These are phyloP conservation scores for Amblyornis subalaris DNA, from an alignment of 2,113 vertebrate species.

Conservation along the genomic window DNA sequence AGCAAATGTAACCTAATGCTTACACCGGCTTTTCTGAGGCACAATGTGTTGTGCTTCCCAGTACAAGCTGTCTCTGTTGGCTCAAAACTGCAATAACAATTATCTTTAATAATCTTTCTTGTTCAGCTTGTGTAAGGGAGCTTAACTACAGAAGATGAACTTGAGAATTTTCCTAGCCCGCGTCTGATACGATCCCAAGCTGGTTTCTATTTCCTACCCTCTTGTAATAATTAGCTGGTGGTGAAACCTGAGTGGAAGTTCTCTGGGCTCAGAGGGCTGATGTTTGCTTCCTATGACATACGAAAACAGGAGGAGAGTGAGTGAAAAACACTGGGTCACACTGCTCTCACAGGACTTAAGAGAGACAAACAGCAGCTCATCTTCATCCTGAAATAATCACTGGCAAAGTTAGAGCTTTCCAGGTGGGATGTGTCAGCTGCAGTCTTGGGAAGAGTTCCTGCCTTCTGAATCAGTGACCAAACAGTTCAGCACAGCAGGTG, in stretches of 20 bases:
- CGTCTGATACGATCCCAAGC: not conserved
- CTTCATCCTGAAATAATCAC: not conserved
- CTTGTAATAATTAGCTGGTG: not conserved
- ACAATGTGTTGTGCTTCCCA: not conserved
- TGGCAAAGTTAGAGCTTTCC: not conserved
- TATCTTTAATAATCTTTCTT: conserved; percentile 42
- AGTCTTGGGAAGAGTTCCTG: not conserved
- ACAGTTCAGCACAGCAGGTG: not conserved
- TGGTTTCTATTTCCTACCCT: not conserved
- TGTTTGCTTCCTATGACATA: not conserved
- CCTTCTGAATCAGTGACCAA: not conserved
- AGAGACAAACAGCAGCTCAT: not conserved
- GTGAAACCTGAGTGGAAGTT: conserved; percentile 35
- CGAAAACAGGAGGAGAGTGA: not conserved
- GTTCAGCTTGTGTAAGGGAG: not conserved
- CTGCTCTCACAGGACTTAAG: not conserved
- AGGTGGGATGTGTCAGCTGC: not conserved
- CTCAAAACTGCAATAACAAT: conserved; percentile 31
- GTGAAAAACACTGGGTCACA: not conserved
- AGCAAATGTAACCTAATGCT: conserved; percentile 10
- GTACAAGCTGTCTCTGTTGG: conserved; percentile 38
- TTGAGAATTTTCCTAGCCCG: conserved; percentile 27
- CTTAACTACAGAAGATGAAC: conserved; percentile 5
- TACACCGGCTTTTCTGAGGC: not conserved
- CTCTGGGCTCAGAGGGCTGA: not conserved